Percentiles rank a stretch among this genome's conserved stretches.
phyloP scores from a whole-genome alignment of 2,797 vertebrate species.

The Choloepus didactylus region DNA sequence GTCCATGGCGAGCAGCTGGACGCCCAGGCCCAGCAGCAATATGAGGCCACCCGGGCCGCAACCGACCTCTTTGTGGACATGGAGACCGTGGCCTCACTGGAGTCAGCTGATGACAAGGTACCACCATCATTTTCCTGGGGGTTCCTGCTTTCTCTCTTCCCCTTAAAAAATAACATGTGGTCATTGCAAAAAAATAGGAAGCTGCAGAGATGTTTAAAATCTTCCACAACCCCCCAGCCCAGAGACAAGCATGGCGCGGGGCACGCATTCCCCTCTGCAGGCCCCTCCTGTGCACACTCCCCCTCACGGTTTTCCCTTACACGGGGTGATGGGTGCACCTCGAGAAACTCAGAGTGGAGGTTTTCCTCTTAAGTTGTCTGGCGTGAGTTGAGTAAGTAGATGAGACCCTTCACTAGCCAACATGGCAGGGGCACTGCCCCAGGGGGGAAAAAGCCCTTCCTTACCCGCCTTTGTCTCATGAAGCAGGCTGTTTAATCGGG shows the following conservation, averaged over 20 bases:
- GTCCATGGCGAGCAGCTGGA: constrained; percentile 85
- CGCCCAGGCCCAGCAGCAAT: constrained; percentile 74
- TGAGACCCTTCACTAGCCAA: accelerated
- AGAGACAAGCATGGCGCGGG: accelerated
- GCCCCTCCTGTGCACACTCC: not conserved
- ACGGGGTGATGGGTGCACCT: accelerated
- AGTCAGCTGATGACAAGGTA: constrained; percentile 91
- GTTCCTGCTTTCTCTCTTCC: not conserved
- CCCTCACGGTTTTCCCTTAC: too few relatives aligned
- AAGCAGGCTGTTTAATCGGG: not conserved
- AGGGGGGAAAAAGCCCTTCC: not conserved
- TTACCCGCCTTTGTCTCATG: accelerated
- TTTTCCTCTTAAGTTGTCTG: not conserved
- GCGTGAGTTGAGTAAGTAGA: not conserved
- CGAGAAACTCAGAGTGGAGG: accelerated
- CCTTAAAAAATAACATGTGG: accelerated
- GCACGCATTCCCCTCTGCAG: not conserved
- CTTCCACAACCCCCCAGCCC: accelerated
- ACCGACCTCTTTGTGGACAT: constrained; percentile 91
- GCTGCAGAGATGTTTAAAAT: not conserved
- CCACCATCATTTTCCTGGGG: not conserved
- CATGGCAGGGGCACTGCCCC: accelerated
- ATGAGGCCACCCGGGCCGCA: constrained; percentile 78
- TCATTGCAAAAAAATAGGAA: not conserved
- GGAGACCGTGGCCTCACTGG: constrained; percentile 79